phyloP scores from a whole-genome alignment of 2,888 invertebrate genomes.

The Chorisops tibialis region DNA sequence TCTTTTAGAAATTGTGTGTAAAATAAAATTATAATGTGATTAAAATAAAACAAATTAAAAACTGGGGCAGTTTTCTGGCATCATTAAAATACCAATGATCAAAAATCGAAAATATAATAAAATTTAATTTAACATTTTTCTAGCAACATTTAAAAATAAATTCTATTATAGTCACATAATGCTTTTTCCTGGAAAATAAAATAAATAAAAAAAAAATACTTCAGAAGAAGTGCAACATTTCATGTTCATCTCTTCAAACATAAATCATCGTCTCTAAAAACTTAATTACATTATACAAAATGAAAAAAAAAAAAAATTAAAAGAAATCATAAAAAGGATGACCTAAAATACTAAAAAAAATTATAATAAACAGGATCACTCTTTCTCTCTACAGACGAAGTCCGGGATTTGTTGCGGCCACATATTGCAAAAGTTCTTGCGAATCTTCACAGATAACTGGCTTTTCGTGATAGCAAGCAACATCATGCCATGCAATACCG shows the following conservation, averaged over 20 bases:
- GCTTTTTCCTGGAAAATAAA: too few species aligned
- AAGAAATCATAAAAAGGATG: constrained; percentile 21
- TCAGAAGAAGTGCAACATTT: not conserved
- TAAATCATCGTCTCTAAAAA: constrained; percentile 6
- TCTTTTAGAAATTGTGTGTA: constrained; percentile 10
- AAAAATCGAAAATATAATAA: too few species aligned
- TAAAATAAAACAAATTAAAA: constrained; percentile 6
- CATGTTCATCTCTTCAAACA: not conserved
- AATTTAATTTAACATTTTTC: too few species aligned
- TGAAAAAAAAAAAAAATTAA: constrained; percentile 74
- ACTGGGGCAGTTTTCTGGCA: constrained; percentile 3
- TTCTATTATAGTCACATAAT: too few species aligned
- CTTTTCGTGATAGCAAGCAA: constrained; percentile 90
- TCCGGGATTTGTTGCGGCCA: constrained; percentile 79
- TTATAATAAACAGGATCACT: constrained; percentile 17
- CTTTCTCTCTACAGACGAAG: constrained; percentile 63
- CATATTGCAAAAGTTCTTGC: constrained; percentile 81
- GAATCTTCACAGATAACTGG: constrained; percentile 89
- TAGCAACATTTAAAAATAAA: too few species aligned
- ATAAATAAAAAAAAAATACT: too few species aligned
- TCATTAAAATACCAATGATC: not conserved
- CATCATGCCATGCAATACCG: constrained; percentile 92
- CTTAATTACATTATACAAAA: constrained; percentile 66
- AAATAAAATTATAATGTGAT: constrained; percentile 17
- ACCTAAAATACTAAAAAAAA: constrained; percentile 25